phyloP scores from a whole-genome alignment of 2,797 vertebrate species.

The Brotula barbata region DNA sequence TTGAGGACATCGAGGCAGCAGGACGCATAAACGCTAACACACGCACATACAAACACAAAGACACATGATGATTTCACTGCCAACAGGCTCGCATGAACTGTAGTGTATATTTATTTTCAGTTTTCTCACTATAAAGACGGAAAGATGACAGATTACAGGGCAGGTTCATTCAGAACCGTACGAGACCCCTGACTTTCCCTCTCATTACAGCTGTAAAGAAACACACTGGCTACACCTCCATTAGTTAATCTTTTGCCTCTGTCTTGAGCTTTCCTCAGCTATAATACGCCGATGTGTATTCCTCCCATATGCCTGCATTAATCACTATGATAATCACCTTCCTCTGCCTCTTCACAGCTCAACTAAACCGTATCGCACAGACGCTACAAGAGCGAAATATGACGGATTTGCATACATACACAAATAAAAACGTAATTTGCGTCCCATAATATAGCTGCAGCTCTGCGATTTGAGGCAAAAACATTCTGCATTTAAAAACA shows the following conservation, averaged over 20 bases:
- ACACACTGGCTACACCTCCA: slow-evolving; percentile 66
- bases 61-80: slow-evolving; percentile 39
- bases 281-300: slow-evolving; percentile 44
- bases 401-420: slow-evolving; percentile 50
- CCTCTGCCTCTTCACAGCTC: slow-evolving; percentile 51
- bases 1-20: slow-evolving; percentile 14
- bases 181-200: slow-evolving; percentile 56
- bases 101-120: slow-evolving; percentile 41
- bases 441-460: slow-evolving; percentile 25
- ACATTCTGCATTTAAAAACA: too few species aligned
- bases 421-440: slow-evolving; percentile 50
- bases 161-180: slow-evolving; percentile 48
- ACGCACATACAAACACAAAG: slow-evolving; percentile 7
- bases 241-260: slow-evolving; percentile 59
- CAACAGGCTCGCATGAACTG: slow-evolving; percentile 41
- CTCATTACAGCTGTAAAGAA: slow-evolving; percentile 65
- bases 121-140: slow-evolving; percentile 59
- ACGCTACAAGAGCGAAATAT: slow-evolving; percentile 40
- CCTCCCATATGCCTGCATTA: slow-evolving; percentile 66
- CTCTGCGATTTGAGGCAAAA: too few species aligned
- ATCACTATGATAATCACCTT: slow-evolving; percentile 73
- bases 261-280: slow-evolving; percentile 28
- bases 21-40: background rate
- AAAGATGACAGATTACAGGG: slow-evolving; percentile 57
- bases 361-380: slow-evolving; percentile 54